phyloP scores from a whole-genome alignment of 2,888 invertebrate genomes.

The Sisyra nigra region DNA sequence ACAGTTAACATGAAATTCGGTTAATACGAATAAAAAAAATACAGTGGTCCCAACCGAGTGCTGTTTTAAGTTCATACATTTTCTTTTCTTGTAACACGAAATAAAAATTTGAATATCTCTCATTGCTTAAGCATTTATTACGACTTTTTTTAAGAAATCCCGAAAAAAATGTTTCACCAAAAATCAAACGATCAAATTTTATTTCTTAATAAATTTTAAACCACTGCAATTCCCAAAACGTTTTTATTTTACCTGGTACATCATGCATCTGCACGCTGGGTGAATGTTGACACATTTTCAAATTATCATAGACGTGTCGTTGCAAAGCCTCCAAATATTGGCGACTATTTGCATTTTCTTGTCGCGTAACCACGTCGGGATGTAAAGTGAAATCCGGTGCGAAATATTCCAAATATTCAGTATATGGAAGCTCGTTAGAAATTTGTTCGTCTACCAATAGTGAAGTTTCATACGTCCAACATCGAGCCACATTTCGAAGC shows the following conservation, averaged over 20 bases:
- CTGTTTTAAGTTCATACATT: too few relatives aligned
- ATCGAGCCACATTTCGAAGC: slow-evolving; percentile 88
- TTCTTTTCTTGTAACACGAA: too few relatives aligned
- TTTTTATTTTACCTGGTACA: slow-evolving; percentile 45
- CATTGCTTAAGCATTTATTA: too few relatives aligned
- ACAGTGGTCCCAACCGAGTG: too few relatives aligned
- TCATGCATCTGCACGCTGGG: slow-evolving; percentile 97
- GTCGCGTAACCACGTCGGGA: slow-evolving; percentile 74
- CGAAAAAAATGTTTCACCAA: too few relatives aligned
- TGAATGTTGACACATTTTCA: slow-evolving; percentile 84
- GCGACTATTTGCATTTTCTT: slow-evolving; percentile 88
- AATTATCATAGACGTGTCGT: slow-evolving; percentile 77
- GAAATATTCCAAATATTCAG: slow-evolving; percentile 93
- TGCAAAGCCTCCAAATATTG: slow-evolving; percentile 89
- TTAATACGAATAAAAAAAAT: too few relatives aligned
- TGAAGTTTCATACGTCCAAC: slow-evolving; percentile 98
- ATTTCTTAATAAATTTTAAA: too few relatives aligned
- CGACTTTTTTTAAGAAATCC: too few relatives aligned
- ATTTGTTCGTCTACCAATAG: slow-evolving; percentile 84
- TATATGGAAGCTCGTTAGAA: slow-evolving; percentile 87
- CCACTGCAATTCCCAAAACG: too few relatives aligned
- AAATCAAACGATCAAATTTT: too few relatives aligned
- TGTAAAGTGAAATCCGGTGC: slow-evolving; percentile 93
- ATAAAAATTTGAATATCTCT: too few relatives aligned
- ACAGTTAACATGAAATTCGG: too few relatives aligned